A percentile compares a stretch with the other conserved stretches of the same genome.
Evolutionary conservation across 2,797 vertebrate genomes (phyloP).

Genomic region (Trichosurus vulpecula): DNA sequence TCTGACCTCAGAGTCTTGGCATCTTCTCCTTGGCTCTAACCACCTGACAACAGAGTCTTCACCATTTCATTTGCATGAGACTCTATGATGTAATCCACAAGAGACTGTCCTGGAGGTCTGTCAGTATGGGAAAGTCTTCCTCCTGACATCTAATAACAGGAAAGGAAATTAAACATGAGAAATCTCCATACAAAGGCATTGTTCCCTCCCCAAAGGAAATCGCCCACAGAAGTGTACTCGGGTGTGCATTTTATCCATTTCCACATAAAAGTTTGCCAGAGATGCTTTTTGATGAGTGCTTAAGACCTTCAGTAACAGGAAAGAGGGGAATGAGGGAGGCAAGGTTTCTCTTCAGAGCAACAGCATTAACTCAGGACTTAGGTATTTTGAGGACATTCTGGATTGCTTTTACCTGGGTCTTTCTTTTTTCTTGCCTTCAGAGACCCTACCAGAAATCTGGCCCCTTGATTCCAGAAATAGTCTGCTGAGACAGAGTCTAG

Average conservation of each 20-base stretch:
- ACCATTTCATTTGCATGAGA: neutral
- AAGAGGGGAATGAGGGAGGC: conserved; percentile 49
- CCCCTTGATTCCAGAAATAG: conserved; percentile 69
- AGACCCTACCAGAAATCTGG: conserved; percentile 74
- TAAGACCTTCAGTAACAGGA: conserved; percentile 64
- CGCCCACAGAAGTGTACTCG: conserved; percentile 37
- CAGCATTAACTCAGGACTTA: conserved; percentile 65
- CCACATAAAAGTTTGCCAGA: conserved; percentile 62
- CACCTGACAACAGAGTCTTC: neutral
- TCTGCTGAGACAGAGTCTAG: conserved; percentile 73
- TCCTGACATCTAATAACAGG: neutral
- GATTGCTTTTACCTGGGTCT: conserved; percentile 74
- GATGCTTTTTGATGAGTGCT: conserved; percentile 63
- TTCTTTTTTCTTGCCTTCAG: conserved; percentile 78
- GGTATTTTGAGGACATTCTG: conserved; percentile 66
- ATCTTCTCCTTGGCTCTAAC: neutral
- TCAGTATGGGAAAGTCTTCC: neutral
- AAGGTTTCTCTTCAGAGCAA: conserved; percentile 63
- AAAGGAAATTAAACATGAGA: conserved; percentile 61
- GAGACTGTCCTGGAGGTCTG: neutral
- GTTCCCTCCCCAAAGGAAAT: conserved; percentile 65
- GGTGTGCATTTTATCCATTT: conserved; percentile 51
- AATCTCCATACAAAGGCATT: conserved; percentile 59
- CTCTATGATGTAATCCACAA: neutral
- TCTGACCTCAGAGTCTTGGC: neutral